Evolutionary conservation across 1,140 invertebrate species (phyloP), one percentile per base, ranked within the genome.

Genomic region (Leptonema lineaticorne): DNA sequence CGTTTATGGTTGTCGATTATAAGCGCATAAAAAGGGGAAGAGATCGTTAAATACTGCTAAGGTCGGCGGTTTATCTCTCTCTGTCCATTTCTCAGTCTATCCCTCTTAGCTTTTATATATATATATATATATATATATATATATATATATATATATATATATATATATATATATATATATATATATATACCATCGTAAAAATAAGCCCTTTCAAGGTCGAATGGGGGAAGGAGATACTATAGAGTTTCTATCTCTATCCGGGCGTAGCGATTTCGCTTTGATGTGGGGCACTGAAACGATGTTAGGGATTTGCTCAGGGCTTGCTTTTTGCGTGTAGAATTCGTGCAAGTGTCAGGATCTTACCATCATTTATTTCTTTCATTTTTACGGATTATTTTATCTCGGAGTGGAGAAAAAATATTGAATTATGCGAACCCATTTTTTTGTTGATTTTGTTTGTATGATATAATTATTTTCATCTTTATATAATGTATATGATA

Each of bases 231-330:
- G 50, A 53, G 50, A n/a, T 20, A 11, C n/a, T n/a, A 11, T 24
- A 4, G 20, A 20, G 33, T 27, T 37, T 48, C 60, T 27, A 53
- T 53, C 57, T 30, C 57, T 16, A 59, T 59, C 57, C 37, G 24
- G 29, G 24, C 22, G 18, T 28, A 26, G 60, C 26, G 60, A 48
- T 48, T n/a, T 48, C 33, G 26, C 33, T 48, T 63, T 48, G 60
- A 63, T 63, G 60, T 63, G 60, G 60, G 60, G 60, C 60, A 63
- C 60, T 48, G 60, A 48, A 48, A 63, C 45, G 30, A 16, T n/a
- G 60, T 33, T 27, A 29, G 26, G 29, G 6, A n/a, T 33, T 28
- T 58, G n/a, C 59, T 30, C 30, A 8, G n/a, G 37, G 60, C 9
- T 16, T 45, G 11, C 37, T 45, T 45, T 45, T 45, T 16, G 37